Base-by-base conservation (phyloP, 2,888 invertebrate species). In the Drosophila imparisetae region DNA sequence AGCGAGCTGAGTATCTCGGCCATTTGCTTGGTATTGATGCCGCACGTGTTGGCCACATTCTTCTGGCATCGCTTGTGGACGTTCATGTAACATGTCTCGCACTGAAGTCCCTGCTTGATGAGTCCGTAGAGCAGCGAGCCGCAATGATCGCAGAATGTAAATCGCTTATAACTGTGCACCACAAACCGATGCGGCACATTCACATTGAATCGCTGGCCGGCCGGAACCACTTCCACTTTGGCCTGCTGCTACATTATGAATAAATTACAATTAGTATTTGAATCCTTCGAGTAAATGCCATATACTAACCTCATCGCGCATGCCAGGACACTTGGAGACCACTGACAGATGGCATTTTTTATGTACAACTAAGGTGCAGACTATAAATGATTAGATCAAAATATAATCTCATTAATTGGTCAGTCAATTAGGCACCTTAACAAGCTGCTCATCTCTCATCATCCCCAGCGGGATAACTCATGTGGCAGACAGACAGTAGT, bases 141-240 rank as follows among this genome's bases (percentile, higher is more conserved):
- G 94, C 99, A 99, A 94, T 99, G 99, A 94, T 99, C 99, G 94
- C 99, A 99, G 94, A 99, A 99, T 36, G 99, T 99, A 94, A 99
- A 98, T 84, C 98, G 95, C 94, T 98, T 98, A 94, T 98, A 99
- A 88, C 96, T 99, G 94, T 99, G 99, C 91, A 98, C 97, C 89
- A 96, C 96, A 94, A 98, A 98, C 78, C 98, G 96, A 94, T 99
- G 99, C 83, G 99, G 99, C 91, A 99, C 96, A 94, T 99, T 99
- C 91, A 99, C 99, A 94, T 97, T 99, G 95, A 99, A 99, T 80
- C 99, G 95, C 93, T 96, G 95, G 54, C 96, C 96, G 82, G 94
- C 94, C 90, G 94, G 95, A 72, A 94, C 94, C 92, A 95, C 95
- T 77, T 95, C 95, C 80, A 94, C 94, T 91, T 95, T 94, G 90